phyloP scores from a whole-genome alignment of 2,797 vertebrate genomes.

The Dicrostonyx torquatus region DNA sequence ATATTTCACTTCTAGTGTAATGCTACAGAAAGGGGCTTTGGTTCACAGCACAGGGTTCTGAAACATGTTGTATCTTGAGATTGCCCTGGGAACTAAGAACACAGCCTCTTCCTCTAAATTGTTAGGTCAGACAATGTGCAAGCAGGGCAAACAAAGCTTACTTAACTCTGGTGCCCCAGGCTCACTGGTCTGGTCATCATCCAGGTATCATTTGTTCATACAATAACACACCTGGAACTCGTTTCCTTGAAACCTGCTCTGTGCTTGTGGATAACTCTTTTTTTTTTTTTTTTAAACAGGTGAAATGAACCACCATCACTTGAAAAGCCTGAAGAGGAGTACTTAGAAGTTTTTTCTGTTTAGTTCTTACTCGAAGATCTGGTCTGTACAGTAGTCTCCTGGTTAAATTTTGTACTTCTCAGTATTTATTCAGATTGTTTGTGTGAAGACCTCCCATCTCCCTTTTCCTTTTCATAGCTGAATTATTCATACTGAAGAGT shows the following conservation, averaged over 20 bases:
- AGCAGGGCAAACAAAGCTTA: conserved; percentile 29
- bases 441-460: neutral
- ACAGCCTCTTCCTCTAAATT: neutral
- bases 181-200: neutral
- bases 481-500: neutral
- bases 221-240: neutral
- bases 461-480: neutral
- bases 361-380: conserved; percentile 30
- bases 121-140: neutral
- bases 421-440: conserved; percentile 1
- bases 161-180: neutral
- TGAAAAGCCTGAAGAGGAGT: conserved; percentile 1
- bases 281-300: neutral
- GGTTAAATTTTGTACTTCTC: conserved; percentile 17
- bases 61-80: conserved; percentile 23
- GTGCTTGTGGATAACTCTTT: neutral
- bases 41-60: neutral
- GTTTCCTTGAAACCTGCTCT: conserved; percentile 38
- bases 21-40: conserved; percentile 18
- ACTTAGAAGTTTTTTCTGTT: neutral
- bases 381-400: neutral
- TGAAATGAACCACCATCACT: neutral
- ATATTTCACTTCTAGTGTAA: neutral
- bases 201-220: neutral
- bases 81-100: neutral